Evolutionary conservation across 2,113 vertebrate genomes (phyloP).

Genomic region (Falcunculus frontatus): DNA sequence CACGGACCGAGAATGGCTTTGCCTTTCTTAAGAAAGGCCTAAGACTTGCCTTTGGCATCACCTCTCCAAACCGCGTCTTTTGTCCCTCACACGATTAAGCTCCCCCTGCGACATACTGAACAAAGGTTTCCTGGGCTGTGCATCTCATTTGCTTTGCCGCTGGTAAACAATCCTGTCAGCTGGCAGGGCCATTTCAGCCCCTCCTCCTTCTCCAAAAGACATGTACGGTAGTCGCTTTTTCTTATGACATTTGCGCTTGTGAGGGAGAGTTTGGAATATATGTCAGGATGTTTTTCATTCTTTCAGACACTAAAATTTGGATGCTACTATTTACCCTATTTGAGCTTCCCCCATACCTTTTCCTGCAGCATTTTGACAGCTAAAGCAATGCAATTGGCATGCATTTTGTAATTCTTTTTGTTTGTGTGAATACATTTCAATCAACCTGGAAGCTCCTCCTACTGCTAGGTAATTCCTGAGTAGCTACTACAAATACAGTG

Average conservation of each 20-base stretch:
- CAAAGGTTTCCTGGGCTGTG: constrained; percentile 23
- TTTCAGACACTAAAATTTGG: not conserved
- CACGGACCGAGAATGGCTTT: not conserved
- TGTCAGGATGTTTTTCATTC: not conserved
- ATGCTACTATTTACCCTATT: not conserved
- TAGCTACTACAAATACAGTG: not conserved
- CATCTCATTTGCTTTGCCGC: not conserved
- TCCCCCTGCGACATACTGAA: not conserved
- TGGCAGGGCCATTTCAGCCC: not conserved
- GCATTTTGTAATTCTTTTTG: not conserved
- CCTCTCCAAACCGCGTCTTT: not conserved
- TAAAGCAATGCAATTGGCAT: not conserved
- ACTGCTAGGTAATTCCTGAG: not conserved
- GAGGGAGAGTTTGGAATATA: not conserved
- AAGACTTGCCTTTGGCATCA: not conserved
- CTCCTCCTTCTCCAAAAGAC: not conserved
- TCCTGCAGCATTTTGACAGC: not conserved
- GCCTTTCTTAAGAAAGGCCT: not conserved
- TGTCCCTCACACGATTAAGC: not conserved
- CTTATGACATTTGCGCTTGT: not conserved
- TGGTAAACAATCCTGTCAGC: constrained; percentile 16
- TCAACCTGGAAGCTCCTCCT: not conserved
- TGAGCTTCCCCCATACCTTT: not conserved
- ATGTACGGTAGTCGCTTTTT: not conserved
- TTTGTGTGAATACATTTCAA: not conserved